These are phyloP conservation scores for Drosophila orena DNA, from an alignment of 1,140 invertebrate species.

Conservation along the genomic window DNA sequence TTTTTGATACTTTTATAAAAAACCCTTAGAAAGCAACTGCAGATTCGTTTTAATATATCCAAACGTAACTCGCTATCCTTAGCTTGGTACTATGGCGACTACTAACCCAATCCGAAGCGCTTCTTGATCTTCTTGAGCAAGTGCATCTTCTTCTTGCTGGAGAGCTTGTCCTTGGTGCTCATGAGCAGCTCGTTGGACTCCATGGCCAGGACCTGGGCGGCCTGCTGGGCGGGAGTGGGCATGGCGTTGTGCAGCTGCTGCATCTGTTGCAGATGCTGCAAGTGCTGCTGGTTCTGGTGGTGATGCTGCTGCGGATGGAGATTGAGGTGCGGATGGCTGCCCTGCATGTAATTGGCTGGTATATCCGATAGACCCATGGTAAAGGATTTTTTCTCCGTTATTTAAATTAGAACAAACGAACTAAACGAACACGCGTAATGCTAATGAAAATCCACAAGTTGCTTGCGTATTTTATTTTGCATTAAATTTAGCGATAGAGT, in stretches of 20 bases:
- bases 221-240: slow-evolving; percentile 60
- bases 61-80: neutral
- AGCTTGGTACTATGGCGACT: slow-evolving; percentile 19
- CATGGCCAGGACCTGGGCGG: slow-evolving; percentile 70
- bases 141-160: slow-evolving; percentile 86
- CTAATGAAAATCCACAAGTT: slow-evolving; percentile 26
- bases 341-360: slow-evolving; percentile 77
- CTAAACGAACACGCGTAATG: slow-evolving; percentile 27
- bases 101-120: slow-evolving; percentile 86
- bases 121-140: slow-evolving; percentile 86
- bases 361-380: slow-evolving; percentile 81
- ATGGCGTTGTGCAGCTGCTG: slow-evolving; percentile 45
- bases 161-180: slow-evolving; percentile 79
- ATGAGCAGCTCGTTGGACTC: slow-evolving; percentile 71
- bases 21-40: neutral
- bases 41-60: neutral
- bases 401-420: slow-evolving; percentile 9
- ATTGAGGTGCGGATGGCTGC: slow-evolving; percentile 59
- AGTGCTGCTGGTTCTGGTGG: slow-evolving; percentile 39
- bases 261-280: slow-evolving; percentile 48
- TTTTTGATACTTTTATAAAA: too few relatives aligned
- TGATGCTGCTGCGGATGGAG: slow-evolving; percentile 43
- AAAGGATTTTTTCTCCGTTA: slow-evolving; percentile 11
- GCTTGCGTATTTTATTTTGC: slow-evolving; percentile 32
- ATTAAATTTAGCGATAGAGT: slow-evolving; percentile 36